Evolutionary conservation across 2,888 invertebrate species (phyloP).

Genomic region (Eurytoma adleriae): DNA sequence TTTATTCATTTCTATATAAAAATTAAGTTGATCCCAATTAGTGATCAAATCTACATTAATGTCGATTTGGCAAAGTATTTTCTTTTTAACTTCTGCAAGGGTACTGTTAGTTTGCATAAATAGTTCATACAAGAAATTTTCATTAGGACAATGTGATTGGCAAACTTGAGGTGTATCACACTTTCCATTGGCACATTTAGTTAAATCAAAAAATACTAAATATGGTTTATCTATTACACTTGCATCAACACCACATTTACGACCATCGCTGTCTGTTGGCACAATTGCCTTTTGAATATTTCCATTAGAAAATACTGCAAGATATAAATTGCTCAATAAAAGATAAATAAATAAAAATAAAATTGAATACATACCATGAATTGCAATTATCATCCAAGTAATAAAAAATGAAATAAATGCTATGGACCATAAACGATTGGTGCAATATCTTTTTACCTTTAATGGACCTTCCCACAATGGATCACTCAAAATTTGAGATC

Average conservation of each 20-base stretch:
- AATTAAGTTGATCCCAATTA: slow-evolving; percentile 74
- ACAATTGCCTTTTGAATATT: slow-evolving; percentile 85
- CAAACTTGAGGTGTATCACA: slow-evolving; percentile 92
- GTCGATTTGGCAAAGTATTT: slow-evolving; percentile 81
- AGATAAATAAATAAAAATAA: neutral
- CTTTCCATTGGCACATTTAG: slow-evolving; percentile 86
- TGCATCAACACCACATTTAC: slow-evolving; percentile 87
- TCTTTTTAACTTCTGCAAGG: slow-evolving; percentile 55
- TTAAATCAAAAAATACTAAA: slow-evolving; percentile 90
- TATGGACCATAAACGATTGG: slow-evolving; percentile 36
- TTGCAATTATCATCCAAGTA: slow-evolving; percentile 22
- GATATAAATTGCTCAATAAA: neutral
- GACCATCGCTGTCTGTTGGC: slow-evolving; percentile 89
- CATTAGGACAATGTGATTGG: slow-evolving; percentile 83
- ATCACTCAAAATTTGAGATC: slow-evolving; percentile 27
- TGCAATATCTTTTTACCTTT: slow-evolving; percentile 32
- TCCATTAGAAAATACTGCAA: slow-evolving; percentile 83
- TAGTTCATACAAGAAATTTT: slow-evolving; percentile 76
- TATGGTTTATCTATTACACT: slow-evolving; percentile 82
- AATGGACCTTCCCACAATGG: slow-evolving; percentile 22
- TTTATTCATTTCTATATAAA: slow-evolving; percentile 77
- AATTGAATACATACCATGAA: neutral
- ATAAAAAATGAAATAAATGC: slow-evolving; percentile 12
- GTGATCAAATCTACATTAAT: slow-evolving; percentile 73
- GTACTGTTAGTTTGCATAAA: slow-evolving; percentile 33